Evolutionary conservation across 2,888 invertebrate genomes (phyloP), one percentile per base, ranked within the genome.

Genomic region (Trichopoda pennipes): DNA sequence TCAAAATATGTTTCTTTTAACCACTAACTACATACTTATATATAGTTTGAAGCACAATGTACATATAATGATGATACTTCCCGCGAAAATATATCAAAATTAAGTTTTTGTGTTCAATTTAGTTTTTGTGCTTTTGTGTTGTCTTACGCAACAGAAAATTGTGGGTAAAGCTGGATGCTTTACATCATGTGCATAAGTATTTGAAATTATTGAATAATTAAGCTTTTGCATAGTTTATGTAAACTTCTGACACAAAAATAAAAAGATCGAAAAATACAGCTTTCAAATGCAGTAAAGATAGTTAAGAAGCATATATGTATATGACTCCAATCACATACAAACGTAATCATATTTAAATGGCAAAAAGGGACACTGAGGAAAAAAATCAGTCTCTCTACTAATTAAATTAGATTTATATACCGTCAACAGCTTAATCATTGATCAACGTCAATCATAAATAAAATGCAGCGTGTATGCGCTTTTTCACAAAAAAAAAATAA

Each of bases 121-220:
- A n/a, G n/a, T n/a, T n/a, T n/a, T n/a, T n/a, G n/a, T n/a, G n/a
- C n/a, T n/a, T n/a, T n/a, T n/a, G n/a, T 73, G 49, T 53, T 32
- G 14, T 9, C 10, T 58, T 75, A 66, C 63, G 55, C 66, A 53
- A 51, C 28, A 38, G 60, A 66, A 70, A 63, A 74, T 74, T 74
- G 74, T 56, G 47, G 42, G 12, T 28, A 64, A 72, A 72, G 64
- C 72, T 78, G 64, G 58, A 72, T 19, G 55, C 69, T 56, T 28
- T 56, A 38, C 44, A 21, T 19, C 10, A 23, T n/a, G 16, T 38
- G 32, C 32, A 42, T n/a, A 64, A 64, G 28, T 68, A 64, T 17
- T 44, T 28, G 6, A 23, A 28, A 28, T 28, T n/a, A 47, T 2
- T 23, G 3, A 61, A 28, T 28, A 44, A 47, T 61, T 58, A 16